phyloP scores from a whole-genome alignment of 2,113 vertebrate species.

The Peucedramus taeniatus region DNA sequence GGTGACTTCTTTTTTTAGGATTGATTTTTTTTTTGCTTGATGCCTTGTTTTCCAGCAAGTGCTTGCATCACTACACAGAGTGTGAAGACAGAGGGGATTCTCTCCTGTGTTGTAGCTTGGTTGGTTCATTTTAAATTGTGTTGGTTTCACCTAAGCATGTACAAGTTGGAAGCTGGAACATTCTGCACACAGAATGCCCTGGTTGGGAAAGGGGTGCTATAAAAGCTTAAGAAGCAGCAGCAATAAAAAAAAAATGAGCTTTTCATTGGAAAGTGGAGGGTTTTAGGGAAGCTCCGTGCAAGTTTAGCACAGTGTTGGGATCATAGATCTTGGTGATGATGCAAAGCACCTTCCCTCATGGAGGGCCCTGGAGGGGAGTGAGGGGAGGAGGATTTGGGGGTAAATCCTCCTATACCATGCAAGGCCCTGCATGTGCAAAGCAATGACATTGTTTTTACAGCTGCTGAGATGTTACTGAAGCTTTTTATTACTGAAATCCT shows the following conservation, averaged over 20 bases:
- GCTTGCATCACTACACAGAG: not conserved
- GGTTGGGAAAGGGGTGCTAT: not conserved
- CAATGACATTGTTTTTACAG: not conserved
- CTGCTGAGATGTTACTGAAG: not conserved
- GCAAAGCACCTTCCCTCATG: not conserved
- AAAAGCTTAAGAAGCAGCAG: not conserved
- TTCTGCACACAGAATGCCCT: not conserved
- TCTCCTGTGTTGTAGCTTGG: not conserved
- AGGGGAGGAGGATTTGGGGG: not conserved
- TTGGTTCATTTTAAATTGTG: not conserved
- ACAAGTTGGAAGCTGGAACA: not conserved
- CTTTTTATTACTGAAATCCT: not conserved
- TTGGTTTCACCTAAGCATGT: not conserved
- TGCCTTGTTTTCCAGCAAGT: not conserved
- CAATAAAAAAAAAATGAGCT: not conserved
- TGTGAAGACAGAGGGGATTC: not conserved
- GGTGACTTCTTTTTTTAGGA: not conserved
- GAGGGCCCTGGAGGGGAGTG: not conserved
- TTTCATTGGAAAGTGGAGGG: not conserved
- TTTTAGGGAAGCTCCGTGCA: not conserved
- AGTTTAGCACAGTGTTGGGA: not conserved
- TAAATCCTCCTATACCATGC: not conserved
- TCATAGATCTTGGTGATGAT: rapidly evolving
- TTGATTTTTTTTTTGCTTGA: not conserved
- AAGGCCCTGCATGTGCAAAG: not conserved